phyloP scores from a whole-genome alignment of 2,888 invertebrate genomes.

The Hermaeophaga mercurialis region DNA sequence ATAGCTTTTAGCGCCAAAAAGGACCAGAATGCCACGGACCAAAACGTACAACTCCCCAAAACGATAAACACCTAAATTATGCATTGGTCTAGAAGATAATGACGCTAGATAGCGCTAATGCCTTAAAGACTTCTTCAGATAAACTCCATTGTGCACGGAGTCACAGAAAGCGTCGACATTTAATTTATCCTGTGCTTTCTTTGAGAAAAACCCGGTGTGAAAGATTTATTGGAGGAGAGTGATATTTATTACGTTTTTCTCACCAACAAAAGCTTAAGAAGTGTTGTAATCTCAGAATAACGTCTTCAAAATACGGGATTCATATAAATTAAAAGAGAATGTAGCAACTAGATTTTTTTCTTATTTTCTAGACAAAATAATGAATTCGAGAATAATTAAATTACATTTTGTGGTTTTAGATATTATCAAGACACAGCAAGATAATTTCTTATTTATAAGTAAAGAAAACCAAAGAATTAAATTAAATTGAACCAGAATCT shows the following conservation, averaged over 20 bases:
- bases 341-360: too few species aligned
- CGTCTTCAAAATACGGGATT: neutral
- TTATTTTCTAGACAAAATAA: too few species aligned
- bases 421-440: too few species aligned
- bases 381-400: too few species aligned
- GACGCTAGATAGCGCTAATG: slow-evolving; percentile 32
- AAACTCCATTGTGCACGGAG: slow-evolving; percentile 7
- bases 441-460: too few species aligned
- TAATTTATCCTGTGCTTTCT: slow-evolving; percentile 3
- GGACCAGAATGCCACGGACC: neutral
- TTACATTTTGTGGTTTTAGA: too few species aligned
- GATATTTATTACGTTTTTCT: slow-evolving; percentile 4
- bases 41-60: slow-evolving; percentile 3
- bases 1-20: slow-evolving; percentile 1
- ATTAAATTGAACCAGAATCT: too few species aligned
- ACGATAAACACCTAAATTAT: slow-evolving; percentile 40
- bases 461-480: too few species aligned
- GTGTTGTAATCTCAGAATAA: neutral
- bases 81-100: slow-evolving; percentile 38
- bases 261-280: neutral
- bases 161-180: neutral
- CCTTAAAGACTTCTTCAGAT: neutral
- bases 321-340: neutral
- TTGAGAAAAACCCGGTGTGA: neutral
- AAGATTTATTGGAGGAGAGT: neutral